phyloP scores from a whole-genome alignment of 2,888 invertebrate genomes.

The Agelastica alni region DNA sequence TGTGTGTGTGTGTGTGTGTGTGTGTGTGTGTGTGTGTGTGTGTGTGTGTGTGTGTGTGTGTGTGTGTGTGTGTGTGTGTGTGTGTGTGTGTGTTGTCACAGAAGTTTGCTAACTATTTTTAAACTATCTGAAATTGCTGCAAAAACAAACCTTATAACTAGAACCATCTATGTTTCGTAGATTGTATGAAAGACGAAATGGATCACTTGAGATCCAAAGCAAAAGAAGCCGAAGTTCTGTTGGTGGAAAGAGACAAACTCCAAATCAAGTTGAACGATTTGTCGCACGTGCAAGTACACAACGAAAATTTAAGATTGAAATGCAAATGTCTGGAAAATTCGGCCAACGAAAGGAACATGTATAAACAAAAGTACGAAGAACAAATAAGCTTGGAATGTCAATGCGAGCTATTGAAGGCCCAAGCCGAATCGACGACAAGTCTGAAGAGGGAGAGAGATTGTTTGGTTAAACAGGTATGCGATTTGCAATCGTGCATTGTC shows the following conservation, averaged over 20 bases:
- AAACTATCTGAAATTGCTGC: too few relatives aligned
- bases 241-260: conserved; percentile 49
- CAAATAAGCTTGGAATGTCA: conserved; percentile 43
- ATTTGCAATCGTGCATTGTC: conserved; percentile 61
- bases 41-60: too few relatives aligned
- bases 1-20: too few relatives aligned
- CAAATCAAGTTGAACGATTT: conserved; percentile 46
- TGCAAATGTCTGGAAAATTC: conserved; percentile 43
- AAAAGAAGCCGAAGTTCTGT: conserved; percentile 49
- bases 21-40: too few relatives aligned
- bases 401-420: conserved; percentile 42
- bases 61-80: too few relatives aligned
- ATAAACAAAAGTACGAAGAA: conserved; percentile 48
- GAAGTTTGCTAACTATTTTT: too few relatives aligned
- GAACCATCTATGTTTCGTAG: too few relatives aligned
- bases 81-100: too few relatives aligned
- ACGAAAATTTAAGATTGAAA: conserved; percentile 44
- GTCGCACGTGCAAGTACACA: conserved; percentile 44
- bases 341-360: conserved; percentile 50
- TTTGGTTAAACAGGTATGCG: conserved; percentile 59
- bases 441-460: conserved; percentile 58
- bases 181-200: conserved; percentile 36
- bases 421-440: conserved; percentile 44
- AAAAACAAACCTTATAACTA: too few relatives aligned
- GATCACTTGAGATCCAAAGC: conserved; percentile 35